Evolutionary conservation across 2,797 vertebrate species (phyloP), one percentile per base, ranked within the genome.

Genomic region (Aselliscus stoliczkanus): DNA sequence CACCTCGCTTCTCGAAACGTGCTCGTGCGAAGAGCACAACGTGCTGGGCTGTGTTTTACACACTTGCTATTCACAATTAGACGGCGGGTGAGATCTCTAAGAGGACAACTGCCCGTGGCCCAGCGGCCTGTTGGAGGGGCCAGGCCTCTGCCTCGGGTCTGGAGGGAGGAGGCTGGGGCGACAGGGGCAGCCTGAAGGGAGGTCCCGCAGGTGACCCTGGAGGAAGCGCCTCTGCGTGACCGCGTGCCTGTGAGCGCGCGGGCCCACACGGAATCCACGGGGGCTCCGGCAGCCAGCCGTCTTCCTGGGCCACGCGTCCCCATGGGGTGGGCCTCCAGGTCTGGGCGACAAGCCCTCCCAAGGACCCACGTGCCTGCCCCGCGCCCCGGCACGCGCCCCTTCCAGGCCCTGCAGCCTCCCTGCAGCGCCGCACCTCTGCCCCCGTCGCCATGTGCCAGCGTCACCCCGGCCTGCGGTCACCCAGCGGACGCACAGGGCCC

Each of bases 11-110:
- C 37, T 29, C 54, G 64, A 69, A 34, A 29, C 0, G 0, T 0
- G 0, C 21, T 2, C 1, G 9, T 9, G 1, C 0, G 2, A 1
- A 37, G 1, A 60, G 17, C 54, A 14, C 21, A 3, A 5, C 1
- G 1, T 2, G 4, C 42, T 31, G 27, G 11, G 5, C 0, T 25
- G 2, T 10, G 3, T 29, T 11, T 9, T 14, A 54, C 27, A 47
- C 31, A 8, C 15, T 7, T n/a, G 54, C 60, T 39, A 4, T 20
- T 79, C 86, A 62, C 1, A 7, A 52, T 37, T 31, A 31, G 14
- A 27, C 20, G 15, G 15, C 0, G 50, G 7, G 10, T 21, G 44
- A 50, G 29, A 8, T 25, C n/a, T 25, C 60, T 31, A 44, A 56
- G 75, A 39, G 23, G 54, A 27, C n/a, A 9, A 23, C 20, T 0